Evolutionary conservation across 2,797 vertebrate species (phyloP).

Genomic region (Bradypus variegatus): DNA sequence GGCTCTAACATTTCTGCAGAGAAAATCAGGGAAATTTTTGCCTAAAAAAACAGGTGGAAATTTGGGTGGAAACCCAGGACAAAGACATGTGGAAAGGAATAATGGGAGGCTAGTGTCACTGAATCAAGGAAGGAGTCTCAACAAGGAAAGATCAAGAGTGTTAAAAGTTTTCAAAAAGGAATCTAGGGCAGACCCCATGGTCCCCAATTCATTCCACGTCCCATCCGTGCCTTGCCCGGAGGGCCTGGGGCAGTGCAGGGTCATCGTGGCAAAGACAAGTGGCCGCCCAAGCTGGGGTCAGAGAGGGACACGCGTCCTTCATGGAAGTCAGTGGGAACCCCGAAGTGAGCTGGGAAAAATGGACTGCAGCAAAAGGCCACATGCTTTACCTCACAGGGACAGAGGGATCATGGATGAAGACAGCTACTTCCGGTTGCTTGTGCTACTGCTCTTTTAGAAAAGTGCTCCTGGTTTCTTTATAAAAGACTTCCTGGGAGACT

Average conservation of each 20-base stretch:
- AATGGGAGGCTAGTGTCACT: not conserved
- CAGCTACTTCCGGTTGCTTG: constrained; percentile 73
- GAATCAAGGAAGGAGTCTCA: not conserved
- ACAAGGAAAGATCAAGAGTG: not conserved
- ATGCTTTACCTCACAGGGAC: constrained; percentile 76
- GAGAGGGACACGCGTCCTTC: constrained; percentile 7
- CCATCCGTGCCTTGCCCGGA: constrained; percentile 68
- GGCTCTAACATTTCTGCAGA: not conserved
- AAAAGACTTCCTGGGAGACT: too few species aligned
- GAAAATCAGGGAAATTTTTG: not conserved
- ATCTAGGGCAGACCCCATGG: constrained; percentile 37
- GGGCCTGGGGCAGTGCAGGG: constrained; percentile 69
- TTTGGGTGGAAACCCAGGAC: not conserved
- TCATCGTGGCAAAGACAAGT: constrained; percentile 41
- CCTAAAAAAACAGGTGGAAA: too few species aligned
- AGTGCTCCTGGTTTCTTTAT: too few species aligned
- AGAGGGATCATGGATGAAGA: constrained; percentile 71
- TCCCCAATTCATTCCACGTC: constrained; percentile 57
- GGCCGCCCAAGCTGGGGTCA: constrained; percentile 27
- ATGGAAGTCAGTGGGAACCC: constrained; percentile 40
- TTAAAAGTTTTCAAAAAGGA: not conserved
- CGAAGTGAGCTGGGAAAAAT: constrained; percentile 67
- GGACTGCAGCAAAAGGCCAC: constrained; percentile 64
- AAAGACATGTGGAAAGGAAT: not conserved
- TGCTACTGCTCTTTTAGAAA: too few species aligned